phyloP scores from a whole-genome alignment of 1,140 invertebrate species.

The Grapholita molesta region DNA sequence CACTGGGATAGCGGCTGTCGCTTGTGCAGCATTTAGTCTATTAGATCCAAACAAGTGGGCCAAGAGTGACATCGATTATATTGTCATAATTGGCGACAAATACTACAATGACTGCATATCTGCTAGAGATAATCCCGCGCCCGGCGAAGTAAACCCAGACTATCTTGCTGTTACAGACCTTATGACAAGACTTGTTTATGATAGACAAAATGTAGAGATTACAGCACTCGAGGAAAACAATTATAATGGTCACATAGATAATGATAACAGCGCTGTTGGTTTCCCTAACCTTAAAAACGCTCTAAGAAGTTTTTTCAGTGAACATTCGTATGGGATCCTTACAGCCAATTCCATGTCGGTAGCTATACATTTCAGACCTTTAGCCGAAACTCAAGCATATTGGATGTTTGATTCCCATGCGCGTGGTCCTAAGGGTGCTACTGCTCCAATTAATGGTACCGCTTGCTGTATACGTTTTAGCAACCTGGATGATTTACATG shows the following conservation, averaged over 20 bases:
- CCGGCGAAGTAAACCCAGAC: slow-evolving; percentile 21
- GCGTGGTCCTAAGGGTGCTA: slow-evolving; percentile 20
- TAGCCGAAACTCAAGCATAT: slow-evolving; percentile 6
- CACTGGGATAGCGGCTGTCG: slow-evolving; percentile 25
- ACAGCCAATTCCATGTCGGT: slow-evolving; percentile 25
- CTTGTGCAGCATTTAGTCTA: slow-evolving; percentile 23
- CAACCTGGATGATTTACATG: slow-evolving; percentile 23
- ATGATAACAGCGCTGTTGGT: slow-evolving; percentile 17
- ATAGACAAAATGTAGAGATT: slow-evolving; percentile 5
- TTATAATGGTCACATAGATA: slow-evolving; percentile 29
- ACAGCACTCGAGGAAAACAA: slow-evolving; percentile 19
- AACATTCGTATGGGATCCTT: slow-evolving; percentile 22
- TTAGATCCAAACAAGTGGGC: slow-evolving; percentile 19
- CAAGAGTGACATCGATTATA: slow-evolving; percentile 25
- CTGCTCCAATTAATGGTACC: slow-evolving; percentile 15
- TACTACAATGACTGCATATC: slow-evolving; percentile 27
- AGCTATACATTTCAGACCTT: slow-evolving; percentile 21
- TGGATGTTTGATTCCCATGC: slow-evolving; percentile 30
- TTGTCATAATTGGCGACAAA: slow-evolving; percentile 27
- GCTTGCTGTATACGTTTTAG: slow-evolving; percentile 32
- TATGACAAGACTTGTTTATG: background rate
- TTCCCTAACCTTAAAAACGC: slow-evolving; percentile 34
- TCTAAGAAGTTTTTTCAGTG: slow-evolving; percentile 23
- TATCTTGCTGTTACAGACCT: slow-evolving; percentile 26
- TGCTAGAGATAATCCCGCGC: slow-evolving; percentile 19